Base-by-base conservation (phyloP, 2,113 vertebrate species). In the Candoia aspera region DNA sequence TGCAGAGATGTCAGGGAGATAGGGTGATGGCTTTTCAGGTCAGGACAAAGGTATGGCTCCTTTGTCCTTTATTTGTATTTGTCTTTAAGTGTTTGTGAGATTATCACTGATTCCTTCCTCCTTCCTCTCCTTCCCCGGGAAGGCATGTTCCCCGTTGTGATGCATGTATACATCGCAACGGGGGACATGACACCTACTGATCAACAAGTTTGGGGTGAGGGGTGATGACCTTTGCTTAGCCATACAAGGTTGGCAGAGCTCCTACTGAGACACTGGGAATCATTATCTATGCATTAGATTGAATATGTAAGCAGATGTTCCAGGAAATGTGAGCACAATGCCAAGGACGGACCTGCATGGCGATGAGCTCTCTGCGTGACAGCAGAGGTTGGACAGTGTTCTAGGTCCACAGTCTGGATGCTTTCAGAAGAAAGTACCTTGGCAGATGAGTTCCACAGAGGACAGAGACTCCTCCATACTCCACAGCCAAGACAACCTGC, bases 151-250 rank as follows among this genome's bases (percentile, higher is more conserved):
- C n/a, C n/a, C n/a, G n/a, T n/a, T n/a, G n/a, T n/a, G n/a, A n/a
- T n/a, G n/a, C n/a, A n/a, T n/a, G n/a, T n/a, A n/a, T n/a, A n/a
- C n/a, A n/a, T n/a, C n/a, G n/a, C n/a, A n/a, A n/a, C n/a, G n/a
- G n/a, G n/a, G n/a, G n/a, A n/a, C n/a, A n/a, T n/a, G n/a, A n/a
- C n/a, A n/a, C n/a, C n/a, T n/a, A n/a, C n/a, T 86, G 15, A 21
- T n/a, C 86, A 68, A 59, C 60, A 92, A n/a, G n/a, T 17, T 29
- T 55, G 90, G 26, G 95, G 58, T 55, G 59, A 62, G 68, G 94
- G 60, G 64, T 87, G 37, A 33, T 55, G 89, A 62, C 64, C 89
- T 88, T 0, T 46, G 57, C 4, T 89, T 95, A 87, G 91, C 89
- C 59, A 86, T 86, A 91, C 53, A 60, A 89, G 92, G 21, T 21